Evolutionary conservation across 2,113 vertebrate genomes (phyloP), one percentile per base, ranked within the genome.

Genomic region (Onychostruthus taczanowskii): DNA sequence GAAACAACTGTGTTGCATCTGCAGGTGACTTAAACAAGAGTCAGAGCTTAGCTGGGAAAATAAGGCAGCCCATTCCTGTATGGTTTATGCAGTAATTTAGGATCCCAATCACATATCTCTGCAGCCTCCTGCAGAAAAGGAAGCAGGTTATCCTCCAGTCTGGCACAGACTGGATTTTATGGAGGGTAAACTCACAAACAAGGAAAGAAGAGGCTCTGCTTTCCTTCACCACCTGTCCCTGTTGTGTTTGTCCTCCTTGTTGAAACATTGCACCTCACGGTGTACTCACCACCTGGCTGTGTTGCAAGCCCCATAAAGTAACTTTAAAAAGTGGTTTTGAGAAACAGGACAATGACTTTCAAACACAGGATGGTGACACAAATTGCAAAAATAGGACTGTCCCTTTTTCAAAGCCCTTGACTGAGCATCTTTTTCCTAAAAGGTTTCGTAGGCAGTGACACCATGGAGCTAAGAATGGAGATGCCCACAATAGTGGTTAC

Each of bases 401-500:
- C 35, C 56, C 31, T 61, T 80, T 46, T 66, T 74, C 72, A 94
- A 88, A 94, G 49, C 35, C 58, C 44, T 93, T 16, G 19, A 22
- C 85, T 87, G 82, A 94, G 35, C 24, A 41, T 68, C 43, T 84
- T 94, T 95, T 96, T 90, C 92, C 93, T 75, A 72, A 86, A 89
- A 73, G 79, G 6, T 79, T 94, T 94, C 70, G 61, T 49, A 83
- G 78, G 90, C 70, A 95, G 50, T 92, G 90, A 85, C 6, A 14
- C 27, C 15, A 24, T 33, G 26, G 44, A 89, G 27, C 55, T 66
- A 28, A 66, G 76, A 30, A 68, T 81, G 94, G 95, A 92, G 92
- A 94, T 44, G 59, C 26, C 33, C 61, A 84, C 92, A 90, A 59
- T 13, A 84, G 90, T 2, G 16, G 72, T 92, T 83, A 55, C 88